Percentiles rank a stretch among this genome's conserved stretches.
phyloP scores from a whole-genome alignment of 2,888 invertebrate genomes.

The Lepidochitona cinerea region DNA sequence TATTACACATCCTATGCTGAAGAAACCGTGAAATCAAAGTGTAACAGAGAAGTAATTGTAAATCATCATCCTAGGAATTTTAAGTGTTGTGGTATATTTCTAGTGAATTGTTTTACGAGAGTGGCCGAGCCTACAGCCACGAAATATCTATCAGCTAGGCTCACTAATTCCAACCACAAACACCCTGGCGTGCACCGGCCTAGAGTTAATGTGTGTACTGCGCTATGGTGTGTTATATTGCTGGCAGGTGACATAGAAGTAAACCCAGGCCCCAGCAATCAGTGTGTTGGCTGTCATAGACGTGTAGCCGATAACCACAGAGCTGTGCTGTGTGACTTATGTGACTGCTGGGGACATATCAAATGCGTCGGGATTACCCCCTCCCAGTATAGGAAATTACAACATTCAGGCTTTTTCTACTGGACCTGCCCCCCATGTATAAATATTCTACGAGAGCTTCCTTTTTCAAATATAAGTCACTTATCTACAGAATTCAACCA shows the following conservation, averaged over 20 bases:
- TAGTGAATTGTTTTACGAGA: no score
- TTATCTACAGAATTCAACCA: not conserved
- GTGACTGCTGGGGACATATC: conserved; percentile 12
- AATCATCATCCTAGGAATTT: no score
- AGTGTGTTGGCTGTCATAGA: conserved; percentile 8
- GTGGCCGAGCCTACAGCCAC: no score
- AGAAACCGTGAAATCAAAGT: no score
- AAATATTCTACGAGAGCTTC: not conserved
- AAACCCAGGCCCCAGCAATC: conserved; percentile 11
- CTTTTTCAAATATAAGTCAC: not conserved
- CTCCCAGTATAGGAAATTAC: not conserved
- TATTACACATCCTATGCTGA: no score
- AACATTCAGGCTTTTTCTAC: not conserved
- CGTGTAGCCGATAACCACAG: conserved; percentile 15
- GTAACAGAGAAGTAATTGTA: no score
- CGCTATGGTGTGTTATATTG: no score
- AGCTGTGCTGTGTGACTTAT: conserved; percentile 13
- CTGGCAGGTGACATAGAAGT: conserved; percentile 5
- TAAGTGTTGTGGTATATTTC: no score
- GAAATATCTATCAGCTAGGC: no score
- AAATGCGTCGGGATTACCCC: conserved; percentile 7
- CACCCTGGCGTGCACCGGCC: no score
- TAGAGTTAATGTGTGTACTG: no score
- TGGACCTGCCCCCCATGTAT: not conserved
- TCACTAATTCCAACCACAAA: no score